Percentiles rank a stretch among this genome's conserved stretches.
phyloP scores from a whole-genome alignment of 2,113 vertebrate species.

The Nerophis lumbriciformis region DNA sequence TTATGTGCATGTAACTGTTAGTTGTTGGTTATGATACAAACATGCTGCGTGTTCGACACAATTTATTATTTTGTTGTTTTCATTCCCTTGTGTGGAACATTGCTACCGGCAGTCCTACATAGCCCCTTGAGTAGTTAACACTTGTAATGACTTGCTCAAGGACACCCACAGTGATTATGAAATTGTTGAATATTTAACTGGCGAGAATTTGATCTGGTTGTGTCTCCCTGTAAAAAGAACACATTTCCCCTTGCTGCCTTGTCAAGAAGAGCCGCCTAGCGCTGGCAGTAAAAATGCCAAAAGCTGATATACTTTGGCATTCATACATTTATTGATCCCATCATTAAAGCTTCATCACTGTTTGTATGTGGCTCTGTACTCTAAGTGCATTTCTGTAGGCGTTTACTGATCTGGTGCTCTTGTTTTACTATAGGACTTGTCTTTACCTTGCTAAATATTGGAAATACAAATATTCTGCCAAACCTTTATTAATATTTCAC shows the following conservation, averaged over 20 bases:
- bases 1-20: neutral
- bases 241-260: slow-evolving; percentile 37
- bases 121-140: slow-evolving; percentile 1
- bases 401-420: slow-evolving; percentile 22
- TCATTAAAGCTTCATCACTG: slow-evolving; percentile 75
- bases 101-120: neutral
- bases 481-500: neutral
- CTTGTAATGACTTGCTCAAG: slow-evolving; percentile 17
- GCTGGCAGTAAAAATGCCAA: slow-evolving; percentile 65
- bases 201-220: neutral
- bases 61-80: neutral
- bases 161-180: neutral
- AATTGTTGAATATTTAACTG: slow-evolving; percentile 4
- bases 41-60: neutral
- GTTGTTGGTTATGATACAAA: slow-evolving; percentile 1
- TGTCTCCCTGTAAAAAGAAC: slow-evolving; percentile 1
- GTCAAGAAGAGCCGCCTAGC: slow-evolving; percentile 53
- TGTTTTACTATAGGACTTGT: slow-evolving; percentile 56
- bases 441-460: slow-evolving; percentile 62
- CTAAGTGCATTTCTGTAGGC: slow-evolving; percentile 10
- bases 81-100: neutral
- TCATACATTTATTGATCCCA: slow-evolving; percentile 74
- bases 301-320: slow-evolving; percentile 68
- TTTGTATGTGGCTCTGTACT: slow-evolving; percentile 32
- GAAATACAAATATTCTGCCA: slow-evolving; percentile 13